Evolutionary conservation across 2,113 vertebrate species (phyloP).

Genomic region (Riparia riparia): DNA sequence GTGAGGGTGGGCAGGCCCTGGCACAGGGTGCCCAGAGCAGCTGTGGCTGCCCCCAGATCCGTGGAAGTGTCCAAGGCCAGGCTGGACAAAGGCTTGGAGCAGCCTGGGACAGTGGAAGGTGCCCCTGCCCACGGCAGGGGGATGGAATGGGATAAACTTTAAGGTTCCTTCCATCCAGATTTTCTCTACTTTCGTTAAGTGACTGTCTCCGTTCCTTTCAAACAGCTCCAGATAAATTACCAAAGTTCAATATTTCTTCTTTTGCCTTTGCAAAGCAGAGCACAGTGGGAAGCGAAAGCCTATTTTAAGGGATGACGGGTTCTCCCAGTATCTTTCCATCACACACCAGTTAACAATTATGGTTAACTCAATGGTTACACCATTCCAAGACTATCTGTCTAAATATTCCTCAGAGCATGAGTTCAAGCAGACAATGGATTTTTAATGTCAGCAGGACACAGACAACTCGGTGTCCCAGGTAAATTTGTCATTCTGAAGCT

Average conservation of each 20-base stretch:
- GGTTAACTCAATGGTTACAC: constrained; percentile 55
- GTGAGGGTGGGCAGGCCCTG: neutral
- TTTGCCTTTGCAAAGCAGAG: neutral
- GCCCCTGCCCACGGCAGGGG: neutral
- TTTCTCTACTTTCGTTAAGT: neutral
- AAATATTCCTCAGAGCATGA: neutral
- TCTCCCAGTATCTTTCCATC: constrained; percentile 3
- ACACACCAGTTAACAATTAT: constrained; percentile 71
- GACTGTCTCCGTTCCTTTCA: neutral
- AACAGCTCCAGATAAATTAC: neutral
- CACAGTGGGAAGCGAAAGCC: neutral
- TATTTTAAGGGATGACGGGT: constrained; percentile 33
- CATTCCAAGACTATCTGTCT: constrained; percentile 34
- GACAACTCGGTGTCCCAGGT: constrained; percentile 46
- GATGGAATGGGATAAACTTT: neutral
- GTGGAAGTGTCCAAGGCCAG: neutral
- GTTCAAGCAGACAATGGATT: neutral
- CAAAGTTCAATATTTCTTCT: neutral
- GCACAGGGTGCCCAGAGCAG: neutral
- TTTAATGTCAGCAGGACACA: constrained; percentile 28
- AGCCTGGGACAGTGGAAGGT: accelerated
- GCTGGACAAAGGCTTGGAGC: accelerated
- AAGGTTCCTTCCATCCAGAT: neutral
- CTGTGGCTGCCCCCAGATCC: neutral
- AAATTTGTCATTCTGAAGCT: constrained; percentile 62